These are phyloP conservation scores for Trichacis sp. DNA, from an alignment of 2,888 invertebrate genomes.

Conservation along the genomic window DNA sequence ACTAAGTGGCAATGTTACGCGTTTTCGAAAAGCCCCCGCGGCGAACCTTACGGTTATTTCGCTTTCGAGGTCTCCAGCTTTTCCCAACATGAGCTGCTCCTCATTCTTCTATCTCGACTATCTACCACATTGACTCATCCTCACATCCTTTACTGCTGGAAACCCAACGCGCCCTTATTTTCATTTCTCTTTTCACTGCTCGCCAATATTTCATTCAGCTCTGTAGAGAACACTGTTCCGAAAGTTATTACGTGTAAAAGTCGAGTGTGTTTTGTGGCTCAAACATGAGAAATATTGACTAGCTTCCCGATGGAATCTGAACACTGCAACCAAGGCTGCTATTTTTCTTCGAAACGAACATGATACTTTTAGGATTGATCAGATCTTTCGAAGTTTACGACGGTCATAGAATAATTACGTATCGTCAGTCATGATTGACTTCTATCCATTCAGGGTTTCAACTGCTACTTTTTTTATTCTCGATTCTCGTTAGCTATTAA, in stretches of 20 bases:
- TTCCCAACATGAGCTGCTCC: constrained; percentile 14
- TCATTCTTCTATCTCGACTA: background rate
- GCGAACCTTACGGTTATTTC: constrained; percentile 44
- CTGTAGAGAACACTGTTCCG: background rate
- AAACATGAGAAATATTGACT: no score
- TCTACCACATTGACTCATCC: constrained; percentile 1
- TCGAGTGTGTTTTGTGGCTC: background rate
- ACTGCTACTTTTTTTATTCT: no score
- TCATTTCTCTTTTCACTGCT: background rate
- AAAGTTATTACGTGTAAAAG: background rate
- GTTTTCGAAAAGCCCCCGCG: constrained; percentile 56
- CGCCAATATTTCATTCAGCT: background rate
- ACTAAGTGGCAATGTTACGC: constrained; percentile 60
- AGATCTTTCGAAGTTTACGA: no score
- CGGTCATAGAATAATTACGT: no score
- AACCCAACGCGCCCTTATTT: background rate
- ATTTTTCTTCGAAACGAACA: no score
- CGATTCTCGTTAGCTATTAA: no score
- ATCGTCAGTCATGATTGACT: no score
- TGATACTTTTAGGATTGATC: no score
- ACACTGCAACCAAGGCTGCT: no score
- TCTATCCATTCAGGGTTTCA: no score
- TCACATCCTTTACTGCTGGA: background rate
- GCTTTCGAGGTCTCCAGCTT: constrained; percentile 37
- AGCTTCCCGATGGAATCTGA: no score